phyloP scores from a whole-genome alignment of 2,113 vertebrate species.

The Datnioides undecimradiatus region DNA sequence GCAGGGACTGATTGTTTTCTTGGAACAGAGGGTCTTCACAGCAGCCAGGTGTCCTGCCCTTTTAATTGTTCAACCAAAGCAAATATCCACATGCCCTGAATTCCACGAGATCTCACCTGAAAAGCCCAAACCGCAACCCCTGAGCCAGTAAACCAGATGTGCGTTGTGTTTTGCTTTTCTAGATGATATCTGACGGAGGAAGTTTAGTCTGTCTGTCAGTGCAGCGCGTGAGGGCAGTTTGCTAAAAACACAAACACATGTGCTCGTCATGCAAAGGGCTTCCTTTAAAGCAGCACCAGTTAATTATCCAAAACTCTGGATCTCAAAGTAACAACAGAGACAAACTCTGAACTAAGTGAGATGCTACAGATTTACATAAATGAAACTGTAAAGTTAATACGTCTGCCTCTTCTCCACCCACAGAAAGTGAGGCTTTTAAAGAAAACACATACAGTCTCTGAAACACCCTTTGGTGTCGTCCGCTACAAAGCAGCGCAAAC shows the following conservation, averaged over 20 bases:
- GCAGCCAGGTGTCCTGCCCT: conserved; percentile 3
- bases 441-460: not conserved
- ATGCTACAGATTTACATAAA: not conserved
- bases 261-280: not conserved
- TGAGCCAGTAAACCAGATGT: conserved; percentile 35
- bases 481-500: conserved; percentile 1
- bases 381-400: not conserved
- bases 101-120: conserved; percentile 26
- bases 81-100: conserved; percentile 27
- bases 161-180: conserved; percentile 10
- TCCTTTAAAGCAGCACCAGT: not conserved
- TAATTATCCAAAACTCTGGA: conserved; percentile 1
- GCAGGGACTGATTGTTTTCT: not conserved
- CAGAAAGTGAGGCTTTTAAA: not conserved
- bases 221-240: not conserved
- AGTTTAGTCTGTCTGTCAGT: conserved; percentile 18
- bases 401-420: not conserved
- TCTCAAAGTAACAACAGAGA: not conserved
- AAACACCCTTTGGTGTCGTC: conserved; percentile 5
- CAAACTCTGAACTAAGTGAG: not conserved
- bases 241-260: conserved; percentile 20
- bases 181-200: not conserved
- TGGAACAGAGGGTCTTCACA: not conserved
- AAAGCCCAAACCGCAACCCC: not conserved
- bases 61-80: conserved; percentile 26